These are phyloP conservation scores for Cirrhinus mrigala DNA, from an alignment of 2,797 vertebrate species.

Conservation along the genomic window DNA sequence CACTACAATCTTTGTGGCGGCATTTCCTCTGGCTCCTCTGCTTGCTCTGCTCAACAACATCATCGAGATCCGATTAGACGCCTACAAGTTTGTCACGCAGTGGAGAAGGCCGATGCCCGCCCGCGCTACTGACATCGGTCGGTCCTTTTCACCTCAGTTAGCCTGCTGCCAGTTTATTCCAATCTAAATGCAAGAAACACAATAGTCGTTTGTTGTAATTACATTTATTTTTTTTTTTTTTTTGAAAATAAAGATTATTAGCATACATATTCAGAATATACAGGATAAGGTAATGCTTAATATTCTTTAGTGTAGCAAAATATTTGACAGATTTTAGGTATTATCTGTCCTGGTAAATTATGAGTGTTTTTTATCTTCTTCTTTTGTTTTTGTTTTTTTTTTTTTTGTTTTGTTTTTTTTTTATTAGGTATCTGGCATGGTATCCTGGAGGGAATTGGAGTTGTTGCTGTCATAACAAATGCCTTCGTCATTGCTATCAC, in stretches of 20 bases:
- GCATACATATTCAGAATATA: background rate
- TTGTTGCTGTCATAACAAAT: slow-evolving; percentile 97
- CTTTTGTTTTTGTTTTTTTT: background rate
- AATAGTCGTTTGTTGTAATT: background rate
- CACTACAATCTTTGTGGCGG: slow-evolving; percentile 98
- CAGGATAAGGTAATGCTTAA: background rate
- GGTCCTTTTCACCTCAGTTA: slow-evolving; percentile 56
- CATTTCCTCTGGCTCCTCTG: slow-evolving; percentile 95
- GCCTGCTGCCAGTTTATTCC: background rate
- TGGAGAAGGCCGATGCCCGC: slow-evolving; percentile 98
- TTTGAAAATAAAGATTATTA: background rate
- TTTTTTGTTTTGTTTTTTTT: background rate
- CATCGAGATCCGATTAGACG: slow-evolving; percentile 97
- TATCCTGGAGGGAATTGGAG: slow-evolving; percentile 96
- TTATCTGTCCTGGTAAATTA: background rate
- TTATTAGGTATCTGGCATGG: slow-evolving; percentile 96
- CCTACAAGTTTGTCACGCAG: slow-evolving; percentile 99
- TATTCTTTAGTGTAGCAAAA: background rate
- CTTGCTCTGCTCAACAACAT: slow-evolving; percentile 98
- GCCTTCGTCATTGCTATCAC: slow-evolving; percentile 99
- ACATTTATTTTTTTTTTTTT: background rate
- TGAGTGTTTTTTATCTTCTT: background rate
- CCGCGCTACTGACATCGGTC: slow-evolving; percentile 97
- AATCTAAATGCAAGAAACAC: background rate
- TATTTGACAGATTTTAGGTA: background rate